A percentile compares a stretch with the other conserved stretches of the same genome.
Conservation (phyloP, 2,888 invertebrate species). For the Hedychridium roseum region DNA sequence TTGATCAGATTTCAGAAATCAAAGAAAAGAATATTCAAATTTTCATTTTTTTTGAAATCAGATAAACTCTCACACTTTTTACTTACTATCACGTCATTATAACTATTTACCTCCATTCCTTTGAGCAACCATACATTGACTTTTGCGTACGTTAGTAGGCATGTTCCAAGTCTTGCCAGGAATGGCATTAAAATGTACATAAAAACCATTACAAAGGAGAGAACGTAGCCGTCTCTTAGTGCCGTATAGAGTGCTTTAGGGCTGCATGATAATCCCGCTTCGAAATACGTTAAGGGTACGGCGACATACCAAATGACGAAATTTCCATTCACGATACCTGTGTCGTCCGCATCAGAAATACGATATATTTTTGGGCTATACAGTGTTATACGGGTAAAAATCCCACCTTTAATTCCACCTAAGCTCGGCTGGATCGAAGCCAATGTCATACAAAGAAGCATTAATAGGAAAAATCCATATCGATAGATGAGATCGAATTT, state of each 20-base stretch:
- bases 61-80: too few relatives aligned
- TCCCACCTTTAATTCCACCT: slow-evolving; percentile 56
- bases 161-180: slow-evolving; percentile 48
- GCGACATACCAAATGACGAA: slow-evolving; percentile 56
- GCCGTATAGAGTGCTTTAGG: slow-evolving; percentile 50
- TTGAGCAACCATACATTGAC: slow-evolving; percentile 57
- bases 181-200: slow-evolving; percentile 55
- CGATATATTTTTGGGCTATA: background rate
- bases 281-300: slow-evolving; percentile 57
- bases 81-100: too few relatives aligned
- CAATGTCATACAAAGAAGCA: slow-evolving; percentile 55
- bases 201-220: slow-evolving; percentile 51
- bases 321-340: slow-evolving; percentile 55
- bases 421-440: slow-evolving; percentile 54
- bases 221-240: slow-evolving; percentile 48
- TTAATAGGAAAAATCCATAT: slow-evolving; percentile 54
- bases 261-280: slow-evolving; percentile 55
- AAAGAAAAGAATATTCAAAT: too few relatives aligned
- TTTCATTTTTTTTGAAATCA: too few relatives aligned
- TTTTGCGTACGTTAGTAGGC: slow-evolving; percentile 43
- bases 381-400: too few relatives aligned
- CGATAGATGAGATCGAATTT: slow-evolving; percentile 39
- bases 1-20: too few relatives aligned
- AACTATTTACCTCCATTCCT: slow-evolving; percentile 57
- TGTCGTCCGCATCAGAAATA: too few relatives aligned